Conservation (phyloP, 2,113 vertebrate genomes). For the Phaethornis superciliosus region DNA sequence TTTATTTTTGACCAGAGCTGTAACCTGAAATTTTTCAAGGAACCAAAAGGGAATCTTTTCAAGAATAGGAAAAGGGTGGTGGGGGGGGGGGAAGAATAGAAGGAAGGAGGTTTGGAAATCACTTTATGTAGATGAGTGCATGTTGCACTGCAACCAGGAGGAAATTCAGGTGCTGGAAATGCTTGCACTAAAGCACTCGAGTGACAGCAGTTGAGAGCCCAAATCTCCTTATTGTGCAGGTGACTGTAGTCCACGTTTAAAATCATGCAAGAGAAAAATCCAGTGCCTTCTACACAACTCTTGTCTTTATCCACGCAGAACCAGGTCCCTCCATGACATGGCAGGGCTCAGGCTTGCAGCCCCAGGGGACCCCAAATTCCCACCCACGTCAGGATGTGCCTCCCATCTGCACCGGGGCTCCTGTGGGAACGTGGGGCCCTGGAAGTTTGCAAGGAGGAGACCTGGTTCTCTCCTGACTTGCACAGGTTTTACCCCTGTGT, state of each 20-base stretch:
- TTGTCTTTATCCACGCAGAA: slow-evolving; percentile 74
- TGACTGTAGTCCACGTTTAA: slow-evolving; percentile 61
- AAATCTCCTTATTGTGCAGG: slow-evolving; percentile 63
- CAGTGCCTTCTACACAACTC: slow-evolving; percentile 83
- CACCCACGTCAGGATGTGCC: not conserved
- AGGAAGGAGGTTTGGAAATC: slow-evolving; percentile 8
- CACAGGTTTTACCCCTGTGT: slow-evolving; percentile 43
- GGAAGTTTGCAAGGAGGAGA: not conserved
- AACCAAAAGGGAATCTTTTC: slow-evolving; percentile 64
- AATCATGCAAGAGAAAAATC: slow-evolving; percentile 73
- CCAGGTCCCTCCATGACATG: slow-evolving; percentile 54
- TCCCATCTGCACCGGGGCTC: not conserved
- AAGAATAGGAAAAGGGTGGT: not conserved
- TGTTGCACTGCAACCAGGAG: not conserved
- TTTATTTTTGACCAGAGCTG: slow-evolving; percentile 79
- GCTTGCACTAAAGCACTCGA: slow-evolving; percentile 46
- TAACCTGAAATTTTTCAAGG: slow-evolving; percentile 71
- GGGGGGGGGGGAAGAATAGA: not conserved
- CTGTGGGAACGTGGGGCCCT: not conserved
- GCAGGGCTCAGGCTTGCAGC: slow-evolving; percentile 20
- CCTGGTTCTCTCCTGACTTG: slow-evolving; percentile 37
- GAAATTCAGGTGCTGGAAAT: slow-evolving; percentile 22
- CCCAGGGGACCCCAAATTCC: not conserved
- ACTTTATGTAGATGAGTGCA: not conserved
- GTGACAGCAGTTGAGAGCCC: slow-evolving; percentile 41